Conservation (phyloP, 2,113 vertebrate species). For the Bolborhynchus lineola region DNA sequence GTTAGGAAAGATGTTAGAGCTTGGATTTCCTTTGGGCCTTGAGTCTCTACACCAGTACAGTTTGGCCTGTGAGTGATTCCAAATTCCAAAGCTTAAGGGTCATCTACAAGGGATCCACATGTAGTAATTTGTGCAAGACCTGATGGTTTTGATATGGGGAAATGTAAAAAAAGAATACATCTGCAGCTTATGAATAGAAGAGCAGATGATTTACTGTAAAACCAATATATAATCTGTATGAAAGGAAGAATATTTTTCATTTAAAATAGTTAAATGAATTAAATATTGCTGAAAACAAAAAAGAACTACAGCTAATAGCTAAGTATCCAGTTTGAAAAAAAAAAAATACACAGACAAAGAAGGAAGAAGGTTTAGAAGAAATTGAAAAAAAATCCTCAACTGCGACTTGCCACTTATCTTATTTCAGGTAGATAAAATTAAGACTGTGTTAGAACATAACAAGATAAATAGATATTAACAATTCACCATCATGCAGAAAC, state of each 20-base stretch:
- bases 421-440: not conserved
- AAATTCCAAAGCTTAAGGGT: not conserved
- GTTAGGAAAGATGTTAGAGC: not conserved
- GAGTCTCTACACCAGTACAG: not conserved
- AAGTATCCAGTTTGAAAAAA: not conserved
- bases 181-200: not conserved
- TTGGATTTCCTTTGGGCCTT: not conserved
- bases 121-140: not conserved
- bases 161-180: not conserved
- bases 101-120: not conserved
- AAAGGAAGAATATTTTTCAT: not conserved
- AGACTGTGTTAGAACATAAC: not conserved
- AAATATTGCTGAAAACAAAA: not conserved
- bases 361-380: not conserved
- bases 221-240: not conserved
- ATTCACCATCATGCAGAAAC: constrained; percentile 9
- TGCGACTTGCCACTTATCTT: not conserved
- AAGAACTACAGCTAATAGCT: not conserved
- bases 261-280: not conserved
- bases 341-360: not conserved
- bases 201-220: not conserved
- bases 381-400: not conserved
- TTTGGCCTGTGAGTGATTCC: not conserved
- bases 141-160: not conserved
- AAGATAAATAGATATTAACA: constrained; percentile 51